A percentile compares a stretch with the other conserved stretches of the same genome.
Evolutionary conservation across 1,140 invertebrate species (phyloP).

Genomic region (Procambarus virginalis): DNA sequence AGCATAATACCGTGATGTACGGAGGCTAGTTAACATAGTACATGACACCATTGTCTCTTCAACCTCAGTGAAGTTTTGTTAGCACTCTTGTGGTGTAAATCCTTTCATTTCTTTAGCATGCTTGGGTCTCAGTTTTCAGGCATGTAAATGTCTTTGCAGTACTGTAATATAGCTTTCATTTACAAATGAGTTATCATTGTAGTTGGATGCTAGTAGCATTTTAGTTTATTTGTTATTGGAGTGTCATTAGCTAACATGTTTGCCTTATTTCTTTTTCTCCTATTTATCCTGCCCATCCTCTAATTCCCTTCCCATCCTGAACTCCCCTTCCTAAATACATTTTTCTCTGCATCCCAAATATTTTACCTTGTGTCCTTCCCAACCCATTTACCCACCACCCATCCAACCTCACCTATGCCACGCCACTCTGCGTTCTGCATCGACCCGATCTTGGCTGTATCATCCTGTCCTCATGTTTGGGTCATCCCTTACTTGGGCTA

Average conservation of each 20-base stretch:
- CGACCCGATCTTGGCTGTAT: constrained; percentile 43
- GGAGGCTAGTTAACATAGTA: neutral
- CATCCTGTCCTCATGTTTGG: constrained; percentile 31
- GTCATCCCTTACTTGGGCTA: constrained; percentile 21
- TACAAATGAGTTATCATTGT: constrained; percentile 53
- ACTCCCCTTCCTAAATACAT: constrained; percentile 8
- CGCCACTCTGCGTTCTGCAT: constrained; percentile 33
- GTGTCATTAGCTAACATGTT: constrained; percentile 69
- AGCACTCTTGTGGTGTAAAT: constrained; percentile 33
- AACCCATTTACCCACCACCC: constrained; percentile 23
- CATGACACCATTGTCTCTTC: constrained; percentile 16
- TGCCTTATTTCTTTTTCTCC: constrained; percentile 69
- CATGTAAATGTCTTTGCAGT: constrained; percentile 60
- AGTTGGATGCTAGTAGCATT: constrained; percentile 61
- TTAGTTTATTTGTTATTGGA: constrained; percentile 58
- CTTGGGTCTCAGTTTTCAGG: constrained; percentile 63
- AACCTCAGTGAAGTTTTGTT: constrained; percentile 20
- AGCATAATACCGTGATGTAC: neutral
- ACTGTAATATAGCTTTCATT: constrained; percentile 59
- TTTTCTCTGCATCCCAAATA: neutral
- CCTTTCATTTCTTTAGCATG: constrained; percentile 56
- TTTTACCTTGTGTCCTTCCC: constrained; percentile 29
- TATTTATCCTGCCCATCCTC: constrained; percentile 51
- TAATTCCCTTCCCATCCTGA: constrained; percentile 37
- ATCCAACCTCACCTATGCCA: constrained; percentile 41